Base-by-base conservation (phyloP, 2,797 vertebrate genomes). In the Sebastes kiyomatsui region DNA sequence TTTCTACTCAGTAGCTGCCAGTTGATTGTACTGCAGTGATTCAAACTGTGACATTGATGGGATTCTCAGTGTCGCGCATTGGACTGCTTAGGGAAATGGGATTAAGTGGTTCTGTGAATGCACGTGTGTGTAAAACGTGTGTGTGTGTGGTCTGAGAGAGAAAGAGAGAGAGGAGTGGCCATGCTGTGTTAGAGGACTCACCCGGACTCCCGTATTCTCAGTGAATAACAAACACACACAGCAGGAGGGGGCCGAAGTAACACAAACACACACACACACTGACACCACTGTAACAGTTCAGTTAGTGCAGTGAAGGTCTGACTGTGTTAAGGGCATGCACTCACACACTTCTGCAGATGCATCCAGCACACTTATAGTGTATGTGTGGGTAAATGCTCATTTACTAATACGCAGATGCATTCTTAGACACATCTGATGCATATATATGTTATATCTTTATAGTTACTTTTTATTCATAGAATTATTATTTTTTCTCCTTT, bases 21-120 rank as follows among this genome's bases (percentile, higher is more conserved):
- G 86, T 90, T 89, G 87, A 92, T 93, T 90, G 91, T 92, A 8
- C 84, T 85, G 91, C 88, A 76, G 87, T 93, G 88, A 92, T 88
- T 91, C 91, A 90, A 77, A 88, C 92, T 85, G 87, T 92, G 92
- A 88, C 93, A 91, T 87, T 93, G 92, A 92, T 89, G 88, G 86
- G 89, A 92, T 92, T 90, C 91, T 93, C 90, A 76, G 85, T 85
- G 90, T 86, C 64, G 80, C 42, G 56, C 84, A 83, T 56, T 70
- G 84, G 80, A 81, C 93, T 91, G 91, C 89, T 91, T 87, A 89
- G 88, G 90, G 91, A 91, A 90, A 92, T 94, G 87, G 90, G 85
- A 91, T 92, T 92, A 91, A 87, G 87, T 87, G 72, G 64, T 71
- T 83, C 46, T 68, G 56, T 66, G 83, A 25, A 77, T 75, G 62